Evolutionary conservation across 64 coral and sea anemone genomes (phyloP).

Genomic region (Catalaphyllia jardinei): DNA sequence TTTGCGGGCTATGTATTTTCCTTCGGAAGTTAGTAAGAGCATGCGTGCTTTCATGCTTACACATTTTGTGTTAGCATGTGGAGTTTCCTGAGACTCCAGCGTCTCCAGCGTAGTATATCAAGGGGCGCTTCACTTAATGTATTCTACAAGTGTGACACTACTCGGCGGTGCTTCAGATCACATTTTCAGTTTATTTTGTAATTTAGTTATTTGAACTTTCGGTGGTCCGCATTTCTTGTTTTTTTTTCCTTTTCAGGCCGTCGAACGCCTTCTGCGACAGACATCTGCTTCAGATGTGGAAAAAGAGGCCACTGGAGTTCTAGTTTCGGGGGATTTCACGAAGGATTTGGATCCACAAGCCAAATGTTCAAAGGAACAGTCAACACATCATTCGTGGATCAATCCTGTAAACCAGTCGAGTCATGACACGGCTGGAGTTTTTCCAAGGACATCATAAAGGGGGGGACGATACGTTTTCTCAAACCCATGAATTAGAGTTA

Average conservation of each 20-base stretch:
- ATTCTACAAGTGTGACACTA: background rate
- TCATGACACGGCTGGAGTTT: background rate
- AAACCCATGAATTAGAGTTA: background rate
- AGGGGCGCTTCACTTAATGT: too few relatives aligned
- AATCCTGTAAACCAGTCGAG: background rate
- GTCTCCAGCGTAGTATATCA: too few relatives aligned
- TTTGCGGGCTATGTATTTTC: too few relatives aligned
- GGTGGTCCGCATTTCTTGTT: background rate
- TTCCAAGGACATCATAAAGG: conserved; percentile 43
- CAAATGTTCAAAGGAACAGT: background rate
- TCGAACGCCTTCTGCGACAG: conserved; percentile 3
- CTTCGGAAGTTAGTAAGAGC: too few relatives aligned
- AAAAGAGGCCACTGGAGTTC: conserved; percentile 61
- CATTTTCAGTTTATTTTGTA: background rate
- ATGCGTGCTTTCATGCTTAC: too few relatives aligned
- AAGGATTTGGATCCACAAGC: background rate
- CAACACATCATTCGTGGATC: background rate
- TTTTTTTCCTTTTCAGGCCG: conserved; percentile 13
- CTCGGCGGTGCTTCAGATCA: background rate
- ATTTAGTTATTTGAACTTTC: too few relatives aligned
- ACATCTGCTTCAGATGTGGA: conserved; percentile 58
- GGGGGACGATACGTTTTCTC: conserved; percentile 18
- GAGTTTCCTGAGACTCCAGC: too few relatives aligned
- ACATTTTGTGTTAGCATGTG: too few relatives aligned
- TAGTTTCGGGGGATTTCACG: background rate